A percentile compares a stretch with the other conserved stretches of the same genome.
These are phyloP conservation scores for Diadema setosum DNA, from an alignment of 35 echinoderm and acorn worm genomes.

Conservation along the genomic window DNA sequence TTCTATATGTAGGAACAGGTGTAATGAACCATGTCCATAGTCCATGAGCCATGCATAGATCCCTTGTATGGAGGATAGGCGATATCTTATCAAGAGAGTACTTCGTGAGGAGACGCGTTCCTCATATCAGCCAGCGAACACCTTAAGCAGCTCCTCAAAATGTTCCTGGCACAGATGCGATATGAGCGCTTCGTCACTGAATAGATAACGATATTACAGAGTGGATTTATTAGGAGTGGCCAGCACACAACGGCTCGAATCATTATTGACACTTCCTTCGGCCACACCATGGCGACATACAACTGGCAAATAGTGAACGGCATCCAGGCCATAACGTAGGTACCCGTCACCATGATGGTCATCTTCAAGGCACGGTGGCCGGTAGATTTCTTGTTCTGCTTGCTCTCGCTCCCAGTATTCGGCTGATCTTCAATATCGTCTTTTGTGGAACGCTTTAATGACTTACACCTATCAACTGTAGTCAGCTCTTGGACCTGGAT, in stretches of 20 bases:
- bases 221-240: background rate
- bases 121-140: background rate
- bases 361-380: background rate
- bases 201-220: background rate
- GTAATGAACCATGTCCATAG: too few species aligned
- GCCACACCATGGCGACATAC: background rate
- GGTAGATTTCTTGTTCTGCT: background rate
- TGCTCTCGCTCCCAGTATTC: too few species aligned
- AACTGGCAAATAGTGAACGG: background rate
- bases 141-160: background rate
- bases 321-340: background rate
- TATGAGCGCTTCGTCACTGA: background rate
- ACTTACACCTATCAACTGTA: too few species aligned
- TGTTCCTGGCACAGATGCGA: background rate
- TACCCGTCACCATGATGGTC: background rate
- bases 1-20: too few species aligned
- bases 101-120: background rate
- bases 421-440: background rate
- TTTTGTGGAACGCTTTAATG: background rate
- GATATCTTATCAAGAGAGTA: too few species aligned
- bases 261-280: background rate
- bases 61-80: too few species aligned
- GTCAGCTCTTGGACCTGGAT: background rate
- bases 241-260: background rate
- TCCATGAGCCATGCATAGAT: too few species aligned